Base-by-base conservation (phyloP, 2,888 invertebrate genomes). In the Pachydiplax longipennis region DNA sequence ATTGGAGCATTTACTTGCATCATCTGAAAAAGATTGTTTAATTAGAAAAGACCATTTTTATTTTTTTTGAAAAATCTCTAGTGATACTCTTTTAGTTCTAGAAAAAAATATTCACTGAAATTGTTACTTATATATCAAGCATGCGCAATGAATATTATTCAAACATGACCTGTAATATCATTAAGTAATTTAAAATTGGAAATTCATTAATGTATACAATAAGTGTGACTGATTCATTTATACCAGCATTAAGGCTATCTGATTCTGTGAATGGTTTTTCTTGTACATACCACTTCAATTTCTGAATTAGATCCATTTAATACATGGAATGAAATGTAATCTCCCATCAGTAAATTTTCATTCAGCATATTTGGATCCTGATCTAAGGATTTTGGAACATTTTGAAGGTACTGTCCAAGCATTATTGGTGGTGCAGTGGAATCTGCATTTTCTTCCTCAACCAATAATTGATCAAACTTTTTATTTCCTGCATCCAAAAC, bases 321-420 rank as follows among this genome's bases (percentile, higher is more conserved):
- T 37, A 87, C 61, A 37, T 87, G 87, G n/a, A 37, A 87, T 22
- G 87, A 87, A n/a, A 87, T 87, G 12, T 87, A 87, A 65, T 87
- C 87, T 87, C 61, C 87, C 87, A 87, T 87, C 22, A 87, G n/a
- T n/a, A 87, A 15, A 61, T 87, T 87, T 61, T 87, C 87, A 87
- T 87, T 87, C 18, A 87, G 65, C 87, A 87, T 87, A 58, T 61
- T 87, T 35, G 87, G 37, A 58, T 87, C 87, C n/a, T 40, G 87
- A 8, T 87, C 87, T 4, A 61, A 5, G 31, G 35, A 58, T 87
- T 87, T 87, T 65, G 58, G 87, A 58, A 87, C 31, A 37, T 87
- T 87, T 40, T 87, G 87, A 40, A 87, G 87, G 87, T 87, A 87
- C n/a, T 87, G 58, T n/a, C 87, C 61, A 3, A 87, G 61, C n/a